phyloP scores from a whole-genome alignment of 2,113 vertebrate species.

The Herpetotheres cachinnans region DNA sequence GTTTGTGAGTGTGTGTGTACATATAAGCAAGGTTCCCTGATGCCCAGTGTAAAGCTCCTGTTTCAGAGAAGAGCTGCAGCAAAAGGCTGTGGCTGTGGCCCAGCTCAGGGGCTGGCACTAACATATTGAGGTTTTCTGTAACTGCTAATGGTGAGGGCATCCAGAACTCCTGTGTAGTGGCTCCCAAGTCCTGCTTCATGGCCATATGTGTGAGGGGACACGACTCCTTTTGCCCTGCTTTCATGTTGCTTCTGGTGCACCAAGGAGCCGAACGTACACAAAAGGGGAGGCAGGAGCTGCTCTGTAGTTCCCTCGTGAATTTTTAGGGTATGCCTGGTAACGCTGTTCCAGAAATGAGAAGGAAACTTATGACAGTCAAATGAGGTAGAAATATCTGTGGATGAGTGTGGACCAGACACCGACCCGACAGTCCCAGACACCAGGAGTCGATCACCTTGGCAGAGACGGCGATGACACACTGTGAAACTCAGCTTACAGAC shows the following conservation, averaged over 20 bases:
- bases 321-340: constrained; percentile 2
- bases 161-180: rapidly evolving
- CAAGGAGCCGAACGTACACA: rapidly evolving
- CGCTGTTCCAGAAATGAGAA: not conserved
- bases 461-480: not conserved
- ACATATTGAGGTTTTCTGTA: not conserved
- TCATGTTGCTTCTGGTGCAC: not conserved
- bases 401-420: not conserved
- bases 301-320: constrained; percentile 5
- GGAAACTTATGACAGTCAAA: not conserved
- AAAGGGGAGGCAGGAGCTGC: not conserved
- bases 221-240: not conserved
- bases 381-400: not conserved
- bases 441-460: not conserved
- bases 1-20: not conserved
- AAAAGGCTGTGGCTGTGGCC: not conserved
- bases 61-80: not conserved
- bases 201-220: rapidly evolving
- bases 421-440: not conserved
- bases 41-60: not conserved
- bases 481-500: not conserved
- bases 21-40: not conserved
- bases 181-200: not conserved
- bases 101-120: not conserved
- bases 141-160: not conserved